Evolutionary conservation across 2,888 invertebrate species (phyloP).

Genomic region (Drosophila glabriapex): DNA sequence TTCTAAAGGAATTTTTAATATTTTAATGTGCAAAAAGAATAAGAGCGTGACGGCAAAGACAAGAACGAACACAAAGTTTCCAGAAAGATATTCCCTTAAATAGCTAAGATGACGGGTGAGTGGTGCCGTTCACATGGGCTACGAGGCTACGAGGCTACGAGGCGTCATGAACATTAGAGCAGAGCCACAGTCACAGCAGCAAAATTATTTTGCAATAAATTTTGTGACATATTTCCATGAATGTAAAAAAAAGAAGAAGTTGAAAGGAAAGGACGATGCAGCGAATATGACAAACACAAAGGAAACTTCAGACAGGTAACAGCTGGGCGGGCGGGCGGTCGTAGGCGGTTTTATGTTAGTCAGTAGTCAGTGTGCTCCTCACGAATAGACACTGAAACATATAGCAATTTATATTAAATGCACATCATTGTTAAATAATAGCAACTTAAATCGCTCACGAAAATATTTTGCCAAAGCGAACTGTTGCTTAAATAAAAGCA

Average conservation of each 20-base stretch:
- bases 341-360: constrained; percentile 31
- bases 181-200: constrained; percentile 33
- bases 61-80: constrained; percentile 38
- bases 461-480: constrained; percentile 48
- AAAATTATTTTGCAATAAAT: constrained; percentile 82
- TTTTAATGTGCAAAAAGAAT: constrained; percentile 66
- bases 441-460: constrained; percentile 71
- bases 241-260: constrained; percentile 50
- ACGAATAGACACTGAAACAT: constrained; percentile 20
- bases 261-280: constrained; percentile 31
- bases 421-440: constrained; percentile 68
- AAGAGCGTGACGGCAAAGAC: constrained; percentile 33
- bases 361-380: constrained; percentile 29
- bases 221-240: constrained; percentile 80
- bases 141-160: constrained; percentile 15
- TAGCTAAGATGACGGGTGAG: constrained; percentile 55
- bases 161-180: constrained; percentile 51
- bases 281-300: constrained; percentile 35
- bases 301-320: constrained; percentile 71
- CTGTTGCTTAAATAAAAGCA: constrained; percentile 52
- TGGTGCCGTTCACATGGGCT: constrained; percentile 30
- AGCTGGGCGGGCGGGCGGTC: constrained; percentile 58
- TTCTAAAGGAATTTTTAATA: constrained; percentile 82
- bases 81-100: constrained; percentile 45
- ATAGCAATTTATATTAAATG: constrained; percentile 67